Evolutionary conservation across 2,888 invertebrate species (phyloP), one percentile per base, ranked within the genome.

Genomic region (Acanthosepion lycidas): DNA sequence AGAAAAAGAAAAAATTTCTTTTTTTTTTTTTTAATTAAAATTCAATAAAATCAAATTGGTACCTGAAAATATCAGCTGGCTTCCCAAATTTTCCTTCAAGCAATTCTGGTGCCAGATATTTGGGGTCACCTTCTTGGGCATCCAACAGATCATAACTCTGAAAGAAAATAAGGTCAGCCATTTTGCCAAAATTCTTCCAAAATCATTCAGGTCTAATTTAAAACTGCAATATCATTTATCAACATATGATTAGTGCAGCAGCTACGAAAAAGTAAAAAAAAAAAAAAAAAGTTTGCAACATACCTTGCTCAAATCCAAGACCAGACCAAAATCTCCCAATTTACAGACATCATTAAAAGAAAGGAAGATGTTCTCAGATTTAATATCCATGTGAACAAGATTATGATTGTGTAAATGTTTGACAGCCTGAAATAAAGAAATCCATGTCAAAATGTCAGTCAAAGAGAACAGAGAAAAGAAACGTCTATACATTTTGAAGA

Each of bases 301-400:
- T 95, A 97, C 97, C 97, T 98, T 98, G 94, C 98, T 98, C 59
- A 98, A 96, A 97, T 98, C 98, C 51, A 98, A 97, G 28, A 98
- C 98, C 28, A 98, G 97, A 26, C 98, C 98, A 97, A 98, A 98
- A 97, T 98, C 98, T 91, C 98, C 98, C 6, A 98, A 97, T 97
- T 98, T 98, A 97, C 98, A 98, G 33, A 97, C 96, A 51, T 98
- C 98, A 96, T 98, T 98, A 95, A 98, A 97, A 15, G 98, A 98
- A 95, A 98, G 98, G 96, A 98, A 98, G 94, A 98, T 98, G 97
- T 98, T 98, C 94, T 98, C 98, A 93, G 98, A 98, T 97, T 98
- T 98, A 91, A 98, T 98, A 97, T 98, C 98, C 97, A 98, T 98
- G 97, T 98, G 98, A 78, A 98, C 98, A 78, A 98, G 97, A 96